Base-by-base conservation (phyloP, 2,888 invertebrate genomes). In the Phengaris arion region DNA sequence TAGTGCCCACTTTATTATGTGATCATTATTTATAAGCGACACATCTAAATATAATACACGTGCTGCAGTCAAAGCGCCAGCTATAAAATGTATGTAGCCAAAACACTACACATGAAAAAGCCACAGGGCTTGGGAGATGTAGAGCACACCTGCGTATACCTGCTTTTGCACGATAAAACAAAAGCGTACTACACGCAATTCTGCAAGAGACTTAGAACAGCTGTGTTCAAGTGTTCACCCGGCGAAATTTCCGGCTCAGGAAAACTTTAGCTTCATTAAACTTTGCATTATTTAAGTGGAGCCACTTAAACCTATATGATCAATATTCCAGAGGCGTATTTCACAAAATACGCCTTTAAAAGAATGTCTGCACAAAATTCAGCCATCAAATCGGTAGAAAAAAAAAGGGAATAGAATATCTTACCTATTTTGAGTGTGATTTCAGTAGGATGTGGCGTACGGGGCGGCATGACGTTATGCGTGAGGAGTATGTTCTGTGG, bases 401-500 rank as follows among this genome's bases (percentile, higher is more conserved):
- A 35, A 35, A 35, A 35, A 35, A 35, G 0, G 1, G 22, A 22
- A 22, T 22, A 22, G 22, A 22, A 22, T 76, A 64, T 70, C 48
- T 15, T 78, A 78, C 98, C 98, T 84, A 99, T 98, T 95, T 99
- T 99, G 75, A 99, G 95, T 78, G 96, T 97, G 81, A 99, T 98
- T 89, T 99, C 97, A 13, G 95, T 94, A 74, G 96, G 96, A 82
- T 96, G 95, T 10, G 97, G 97, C 76, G 96, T 95, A 79, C 93
- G 91, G 7, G 92, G 92, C 76, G 93, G 91, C 70, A 90, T 86
- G 45, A 88, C 96, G 94, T 90, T 96, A 90, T 98, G 97, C 84
- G 98, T 98, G 80, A 99, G 95, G 79, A 99, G 94, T 86, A 99
- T 99, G 93, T 99, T 99, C 94, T 99, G 99, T 74, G 99, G 99